Base-by-base conservation (phyloP, 1,140 invertebrate species). In the Lepidotrigona ventralis region DNA sequence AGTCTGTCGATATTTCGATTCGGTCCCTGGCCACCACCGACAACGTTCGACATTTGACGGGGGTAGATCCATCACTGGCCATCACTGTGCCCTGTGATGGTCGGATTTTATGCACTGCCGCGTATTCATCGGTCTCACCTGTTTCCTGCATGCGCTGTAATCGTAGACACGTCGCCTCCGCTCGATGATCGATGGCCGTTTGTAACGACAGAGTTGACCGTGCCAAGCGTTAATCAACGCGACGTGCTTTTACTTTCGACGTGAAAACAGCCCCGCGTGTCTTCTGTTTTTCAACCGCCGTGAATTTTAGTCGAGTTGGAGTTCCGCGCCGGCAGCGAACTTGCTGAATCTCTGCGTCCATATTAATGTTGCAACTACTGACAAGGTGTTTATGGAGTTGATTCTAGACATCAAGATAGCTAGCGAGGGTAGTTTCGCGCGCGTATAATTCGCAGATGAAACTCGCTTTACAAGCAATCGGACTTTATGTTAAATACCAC, bases 91-190 rank as follows among this genome's bases (percentile, higher is more conserved):
- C 54, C 66, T 15, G 68, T 75, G 87, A 88, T 88, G 87, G 79
- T 73, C 80, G 77, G 73, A 87, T 90, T 85, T 90, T 87, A 90
- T 90, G 83, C 85, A 85, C 85, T 79, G 77, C 60, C 70, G 85
- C 83, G 72, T 82, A 64, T 84, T 74, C 69, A 85, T 69, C 64
- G 33, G 80, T 86, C 86, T 85, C 85, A 46, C 60, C 60, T 77
- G 69, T 75, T 88, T 86, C 79, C 81, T 64, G 75, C n/a, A 51
- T 33, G 46, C 71, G 79, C 39, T 75, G 71, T 66, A 81, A 81
- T 68, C 79, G 71, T 46, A 39, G 71, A 0, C 15, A 9, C 63
- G 64, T n/a, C 76, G n/a, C 51, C 54, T 2, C 64, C 79, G 39
- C 58, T 77, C 68, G 72, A 80, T 86, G 86, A 84, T 80, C 64